These are phyloP conservation scores for Hyalella azteca DNA, from an alignment of 2,888 invertebrate genomes.

Conservation along the genomic window DNA sequence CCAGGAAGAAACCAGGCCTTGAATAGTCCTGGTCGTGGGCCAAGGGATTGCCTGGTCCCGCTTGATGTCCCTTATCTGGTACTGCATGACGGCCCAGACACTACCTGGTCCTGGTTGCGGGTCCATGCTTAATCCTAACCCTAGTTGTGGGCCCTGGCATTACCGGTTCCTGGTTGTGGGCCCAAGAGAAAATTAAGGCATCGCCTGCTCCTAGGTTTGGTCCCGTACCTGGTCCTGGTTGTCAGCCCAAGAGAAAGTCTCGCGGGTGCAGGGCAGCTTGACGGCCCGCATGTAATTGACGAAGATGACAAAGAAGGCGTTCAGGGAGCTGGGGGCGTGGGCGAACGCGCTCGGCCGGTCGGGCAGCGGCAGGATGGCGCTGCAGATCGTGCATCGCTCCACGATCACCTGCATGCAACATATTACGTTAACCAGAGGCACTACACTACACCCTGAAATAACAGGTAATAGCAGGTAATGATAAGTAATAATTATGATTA, in stretches of 20 bases:
- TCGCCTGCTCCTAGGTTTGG: neutral
- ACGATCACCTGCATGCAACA: slow-evolving; percentile 72
- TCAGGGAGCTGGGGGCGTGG: slow-evolving; percentile 59
- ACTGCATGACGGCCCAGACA: neutral
- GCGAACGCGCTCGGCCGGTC: slow-evolving; percentile 64
- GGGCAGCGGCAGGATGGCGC: slow-evolving; percentile 74
- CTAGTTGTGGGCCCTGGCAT: too few relatives aligned
- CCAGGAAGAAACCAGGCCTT: too few relatives aligned
- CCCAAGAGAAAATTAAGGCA: slow-evolving; percentile 67
- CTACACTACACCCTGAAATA: neutral
- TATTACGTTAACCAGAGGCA: neutral
- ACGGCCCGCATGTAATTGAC: slow-evolving; percentile 71
- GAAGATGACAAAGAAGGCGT: slow-evolving; percentile 70
- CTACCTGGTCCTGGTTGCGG: neutral
- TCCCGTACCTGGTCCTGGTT: slow-evolving; percentile 68
- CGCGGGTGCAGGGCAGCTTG: slow-evolving; percentile 61
- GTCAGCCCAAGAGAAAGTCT: slow-evolving; percentile 70
- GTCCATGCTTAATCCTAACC: too few relatives aligned
- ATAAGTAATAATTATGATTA: neutral
- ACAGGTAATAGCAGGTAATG: neutral
- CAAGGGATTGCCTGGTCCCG: neutral
- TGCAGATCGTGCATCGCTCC: slow-evolving; percentile 85
- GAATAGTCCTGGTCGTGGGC: neutral
- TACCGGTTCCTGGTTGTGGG: slow-evolving; percentile 71
- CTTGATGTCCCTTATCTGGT: neutral